Evolutionary conservation across 2,113 vertebrate species (phyloP).

Genomic region (Cyanoderma ruficeps): DNA sequence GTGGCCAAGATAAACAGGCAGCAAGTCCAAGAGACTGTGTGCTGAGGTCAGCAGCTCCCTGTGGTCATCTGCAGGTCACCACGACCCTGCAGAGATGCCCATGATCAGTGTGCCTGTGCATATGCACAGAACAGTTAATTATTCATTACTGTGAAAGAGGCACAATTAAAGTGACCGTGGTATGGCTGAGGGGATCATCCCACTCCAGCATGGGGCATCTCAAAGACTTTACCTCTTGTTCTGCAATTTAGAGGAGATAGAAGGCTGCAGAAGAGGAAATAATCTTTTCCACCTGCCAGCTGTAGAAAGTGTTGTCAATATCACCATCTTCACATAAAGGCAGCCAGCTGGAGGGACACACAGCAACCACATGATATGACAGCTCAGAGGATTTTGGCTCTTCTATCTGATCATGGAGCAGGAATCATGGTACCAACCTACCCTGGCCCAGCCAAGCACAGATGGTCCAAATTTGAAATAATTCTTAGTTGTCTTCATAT

Average conservation of each 20-base stretch:
- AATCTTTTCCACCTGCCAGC: background rate
- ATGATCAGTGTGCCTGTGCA: background rate
- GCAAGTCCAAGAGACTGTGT: background rate
- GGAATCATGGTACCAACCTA: background rate
- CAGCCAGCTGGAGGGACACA: background rate
- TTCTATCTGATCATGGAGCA: background rate
- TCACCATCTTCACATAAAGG: background rate
- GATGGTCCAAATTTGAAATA: background rate
- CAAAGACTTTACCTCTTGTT: background rate
- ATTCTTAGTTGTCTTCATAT: background rate
- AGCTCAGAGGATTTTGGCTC: background rate
- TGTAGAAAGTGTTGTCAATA: background rate
- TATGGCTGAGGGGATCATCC: background rate
- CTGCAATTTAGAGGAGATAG: background rate
- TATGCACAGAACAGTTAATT: constrained; percentile 26
- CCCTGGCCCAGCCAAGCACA: background rate
- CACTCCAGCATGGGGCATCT: fast-evolving
- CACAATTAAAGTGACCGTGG: fast-evolving
- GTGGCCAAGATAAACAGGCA: background rate
- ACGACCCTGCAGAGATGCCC: background rate
- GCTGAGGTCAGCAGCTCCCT: constrained; percentile 28
- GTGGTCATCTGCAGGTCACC: constrained; percentile 35
- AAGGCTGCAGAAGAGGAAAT: background rate
- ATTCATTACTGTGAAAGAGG: constrained; percentile 13
- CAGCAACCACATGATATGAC: background rate